Base-by-base conservation (phyloP, 2,888 invertebrate genomes). In the Microctonus aethiopoides region DNA sequence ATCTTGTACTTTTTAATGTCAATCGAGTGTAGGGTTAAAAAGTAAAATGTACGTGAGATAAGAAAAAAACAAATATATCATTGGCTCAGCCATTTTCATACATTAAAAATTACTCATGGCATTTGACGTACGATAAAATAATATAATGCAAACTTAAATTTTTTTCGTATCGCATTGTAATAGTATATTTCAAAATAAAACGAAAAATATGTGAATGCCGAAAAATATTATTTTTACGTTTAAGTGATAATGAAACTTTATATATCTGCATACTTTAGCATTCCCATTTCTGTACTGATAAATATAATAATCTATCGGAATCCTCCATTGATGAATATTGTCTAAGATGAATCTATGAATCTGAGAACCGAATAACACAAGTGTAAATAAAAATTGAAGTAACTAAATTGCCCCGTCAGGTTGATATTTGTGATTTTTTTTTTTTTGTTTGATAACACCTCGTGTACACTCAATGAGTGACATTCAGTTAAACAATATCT, bases 181-280 rank as follows among this genome's bases (percentile, higher is more conserved):
- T 29, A 39, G 41, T 57, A 20, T 46, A 29, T 5, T 29, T 29
- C 7, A 34, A 26, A 67, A 52, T 46, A 13, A 59, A 57, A 24
- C 13, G 24, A 39, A 60, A 52, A 54, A 46, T 16, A 46, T 16
- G 46, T 46, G 46, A 46, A 46, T 54, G 26, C 26, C 26, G 54
- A 26, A 26, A 54, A 54, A 54, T 22, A 54, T 54, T n/a, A 24
- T 54, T 13, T 54, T 54, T 54, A 11, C 26, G 24, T 54, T 54
- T 54, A 22, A 54, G 5, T 54, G 10, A 26, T 13, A 1, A 54
- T 54, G 24, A 54, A 26, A 24, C 26, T 54, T 54, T 10, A 24
- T 60, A 56, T 46, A 52, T 60, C 36, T 24, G 26, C 10, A 66
- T 60, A 67, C 67, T 67, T 60, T 32, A 60, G 59, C 67, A 67